Percentiles rank a stretch among this genome's conserved stretches.
Conservation (phyloP, 2,113 vertebrate genomes). For the Pundamilia nyererei region DNA sequence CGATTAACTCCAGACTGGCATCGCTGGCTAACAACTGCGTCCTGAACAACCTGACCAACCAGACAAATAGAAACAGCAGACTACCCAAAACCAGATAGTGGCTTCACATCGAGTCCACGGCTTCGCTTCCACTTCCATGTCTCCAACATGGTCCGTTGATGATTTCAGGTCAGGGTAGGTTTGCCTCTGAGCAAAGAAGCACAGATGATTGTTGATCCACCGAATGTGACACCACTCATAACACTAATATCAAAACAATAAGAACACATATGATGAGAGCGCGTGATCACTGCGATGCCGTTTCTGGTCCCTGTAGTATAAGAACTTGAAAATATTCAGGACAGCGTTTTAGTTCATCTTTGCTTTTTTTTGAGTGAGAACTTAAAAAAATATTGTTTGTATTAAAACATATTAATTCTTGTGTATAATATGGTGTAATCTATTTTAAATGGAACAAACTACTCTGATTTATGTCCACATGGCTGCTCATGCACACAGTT, state of each 20-base stretch:
- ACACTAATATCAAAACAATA: fast-evolving
- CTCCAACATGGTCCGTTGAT: slow-evolving; percentile 1
- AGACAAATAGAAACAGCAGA: slow-evolving; percentile 63
- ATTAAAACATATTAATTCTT: not conserved
- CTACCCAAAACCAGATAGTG: slow-evolving; percentile 71
- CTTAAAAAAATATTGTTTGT: not conserved
- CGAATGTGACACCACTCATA: not conserved
- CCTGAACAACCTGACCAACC: slow-evolving; percentile 67
- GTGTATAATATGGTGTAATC: not conserved
- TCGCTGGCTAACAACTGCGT: slow-evolving; percentile 69
- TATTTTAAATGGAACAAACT: not conserved
- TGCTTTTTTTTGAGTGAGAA: not conserved
- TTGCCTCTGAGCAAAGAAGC: not conserved
- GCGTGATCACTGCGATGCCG: not conserved
- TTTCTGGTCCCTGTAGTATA: not conserved
- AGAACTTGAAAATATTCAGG: not conserved
- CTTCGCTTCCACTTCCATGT: not conserved
- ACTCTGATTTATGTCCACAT: not conserved
- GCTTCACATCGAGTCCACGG: not conserved
- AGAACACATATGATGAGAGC: not conserved
- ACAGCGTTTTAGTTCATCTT: not conserved
- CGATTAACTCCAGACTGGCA: slow-evolving; percentile 36
- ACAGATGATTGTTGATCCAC: slow-evolving; percentile 3
- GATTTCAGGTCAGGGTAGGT: slow-evolving; percentile 33
- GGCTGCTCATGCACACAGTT: not conserved